These are phyloP conservation scores for Acleris cristana DNA, from an alignment of 2,888 invertebrate genomes.

Conservation along the genomic window DNA sequence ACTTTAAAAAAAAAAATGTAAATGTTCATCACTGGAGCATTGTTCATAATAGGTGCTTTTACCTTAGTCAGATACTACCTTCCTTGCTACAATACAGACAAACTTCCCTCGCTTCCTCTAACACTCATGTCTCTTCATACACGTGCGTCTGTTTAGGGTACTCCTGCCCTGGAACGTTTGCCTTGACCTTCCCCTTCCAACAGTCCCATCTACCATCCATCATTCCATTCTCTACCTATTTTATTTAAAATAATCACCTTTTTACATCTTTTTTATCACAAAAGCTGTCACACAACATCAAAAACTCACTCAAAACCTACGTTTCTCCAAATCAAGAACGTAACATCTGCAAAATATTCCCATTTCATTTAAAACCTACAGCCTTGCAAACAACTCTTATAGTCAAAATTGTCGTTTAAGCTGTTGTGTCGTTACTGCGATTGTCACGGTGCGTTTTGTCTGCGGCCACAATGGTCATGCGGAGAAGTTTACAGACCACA, in stretches of 20 bases:
- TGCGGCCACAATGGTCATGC: conserved; percentile 8
- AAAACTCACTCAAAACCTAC: conserved; percentile 33
- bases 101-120: too few relatives aligned
- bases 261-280: background rate
- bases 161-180: too few relatives aligned
- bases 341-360: background rate
- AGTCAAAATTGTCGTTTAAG: background rate
- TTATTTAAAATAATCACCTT: background rate
- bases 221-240: too few relatives aligned
- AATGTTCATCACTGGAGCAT: too few relatives aligned
- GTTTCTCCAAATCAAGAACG: conserved; percentile 10
- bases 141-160: too few relatives aligned
- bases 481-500: conserved; percentile 28
- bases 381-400: background rate
- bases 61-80: too few relatives aligned
- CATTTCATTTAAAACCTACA: background rate
- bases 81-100: too few relatives aligned
- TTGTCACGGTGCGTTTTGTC: background rate
- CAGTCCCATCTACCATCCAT: too few relatives aligned
- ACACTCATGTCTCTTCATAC: too few relatives aligned
- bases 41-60: too few relatives aligned
- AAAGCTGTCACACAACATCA: conserved; percentile 20
- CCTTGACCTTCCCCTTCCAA: too few relatives aligned
- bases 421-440: background rate
- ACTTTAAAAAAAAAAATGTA: too few relatives aligned